Percentiles rank a stretch among this genome's conserved stretches.
These are phyloP conservation scores for Hermetia illucens DNA, from an alignment of 1,140 invertebrate genomes.

Conservation along the genomic window DNA sequence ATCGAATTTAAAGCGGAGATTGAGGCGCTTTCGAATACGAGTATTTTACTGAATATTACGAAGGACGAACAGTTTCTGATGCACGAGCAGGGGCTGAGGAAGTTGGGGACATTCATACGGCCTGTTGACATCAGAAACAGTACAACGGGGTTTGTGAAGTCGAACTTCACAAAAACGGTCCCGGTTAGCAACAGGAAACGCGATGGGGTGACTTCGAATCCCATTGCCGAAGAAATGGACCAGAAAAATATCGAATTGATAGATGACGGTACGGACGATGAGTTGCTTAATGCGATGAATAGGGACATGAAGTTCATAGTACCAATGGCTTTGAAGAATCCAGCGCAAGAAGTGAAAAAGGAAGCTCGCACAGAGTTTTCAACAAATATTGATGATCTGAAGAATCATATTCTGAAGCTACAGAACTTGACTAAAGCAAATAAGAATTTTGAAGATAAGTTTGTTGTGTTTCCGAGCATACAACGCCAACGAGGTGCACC, in stretches of 20 bases:
- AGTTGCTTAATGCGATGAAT: slow-evolving; percentile 22
- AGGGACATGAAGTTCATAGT: slow-evolving; percentile 28
- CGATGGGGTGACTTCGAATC: slow-evolving; percentile 14
- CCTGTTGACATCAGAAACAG: slow-evolving; percentile 25
- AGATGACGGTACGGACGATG: slow-evolving; percentile 22
- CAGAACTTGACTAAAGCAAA: slow-evolving; percentile 27
- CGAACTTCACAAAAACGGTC: slow-evolving; percentile 21
- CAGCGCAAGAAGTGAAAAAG: slow-evolving; percentile 17
- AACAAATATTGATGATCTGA: slow-evolving; percentile 25
- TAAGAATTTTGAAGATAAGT: slow-evolving; percentile 28
- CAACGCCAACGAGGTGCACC: slow-evolving; percentile 10
- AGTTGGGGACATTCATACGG: slow-evolving; percentile 27
- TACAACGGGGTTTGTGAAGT: slow-evolving; percentile 21
- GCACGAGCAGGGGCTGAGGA: slow-evolving; percentile 25
- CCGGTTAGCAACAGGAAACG: slow-evolving; percentile 7
- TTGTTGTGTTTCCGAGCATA: slow-evolving; percentile 28
- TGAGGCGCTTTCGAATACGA: slow-evolving; percentile 24
- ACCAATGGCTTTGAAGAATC: slow-evolving; percentile 27
- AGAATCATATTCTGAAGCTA: slow-evolving; percentile 26
- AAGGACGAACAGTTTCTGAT: slow-evolving; percentile 26
- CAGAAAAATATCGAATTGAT: slow-evolving; percentile 26
- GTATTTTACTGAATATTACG: slow-evolving; percentile 24
- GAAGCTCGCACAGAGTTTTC: slow-evolving; percentile 7
- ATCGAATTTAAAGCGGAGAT: slow-evolving; percentile 24
- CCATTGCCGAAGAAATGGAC: slow-evolving; percentile 27